Base-by-base conservation (phyloP, 1,140 invertebrate species). In the Wiebesia pumilae region DNA sequence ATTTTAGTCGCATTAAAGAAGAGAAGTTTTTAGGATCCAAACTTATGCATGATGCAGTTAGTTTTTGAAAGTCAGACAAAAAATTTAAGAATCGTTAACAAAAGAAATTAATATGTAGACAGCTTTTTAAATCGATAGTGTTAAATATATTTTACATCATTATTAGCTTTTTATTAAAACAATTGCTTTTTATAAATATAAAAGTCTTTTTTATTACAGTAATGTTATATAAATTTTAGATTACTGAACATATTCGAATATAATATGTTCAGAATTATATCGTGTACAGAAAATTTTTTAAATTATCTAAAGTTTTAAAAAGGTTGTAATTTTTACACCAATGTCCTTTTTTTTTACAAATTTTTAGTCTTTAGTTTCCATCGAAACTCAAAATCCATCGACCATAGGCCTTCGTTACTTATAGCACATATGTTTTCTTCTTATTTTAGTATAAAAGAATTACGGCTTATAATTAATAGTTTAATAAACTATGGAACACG, bases 401-500 rank as follows among this genome's bases (percentile, higher is more conserved):
- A 24, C n/a, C 43, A 77, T 77, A 84, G 67, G 43, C 67, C 82
- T 1, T 58, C 30, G 35, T 83, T 73, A 38, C 0, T 83, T 27
- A 6, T 35, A 43, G 6, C 24, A 21, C 47, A 83, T 40, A 30
- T 10, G 47, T 67, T 27, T 43, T 78, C 33, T 24, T 14, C 14
- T 65, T 33, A 40, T 78, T 75, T 65, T 78, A 33, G 71, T 84
- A 78, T 12, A 84, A 67, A 78, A 84, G 33, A 30, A 7, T 27
- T 62, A 27, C 35, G 4, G 27, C 38, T 3, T 62, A 21, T 47
- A 10, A 19, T 38, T 73, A 24, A 6, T 75, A 58, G 24, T 47
- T 54, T 9, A 82, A 54, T 82, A 81, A 69, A 86, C 40, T 73
- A 78, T 83, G 40, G 30, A 86, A 58, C 78, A 82, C 33, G 73